Conservation (phyloP, 2,113 vertebrate species). For the Paralichthys olivaceus region DNA sequence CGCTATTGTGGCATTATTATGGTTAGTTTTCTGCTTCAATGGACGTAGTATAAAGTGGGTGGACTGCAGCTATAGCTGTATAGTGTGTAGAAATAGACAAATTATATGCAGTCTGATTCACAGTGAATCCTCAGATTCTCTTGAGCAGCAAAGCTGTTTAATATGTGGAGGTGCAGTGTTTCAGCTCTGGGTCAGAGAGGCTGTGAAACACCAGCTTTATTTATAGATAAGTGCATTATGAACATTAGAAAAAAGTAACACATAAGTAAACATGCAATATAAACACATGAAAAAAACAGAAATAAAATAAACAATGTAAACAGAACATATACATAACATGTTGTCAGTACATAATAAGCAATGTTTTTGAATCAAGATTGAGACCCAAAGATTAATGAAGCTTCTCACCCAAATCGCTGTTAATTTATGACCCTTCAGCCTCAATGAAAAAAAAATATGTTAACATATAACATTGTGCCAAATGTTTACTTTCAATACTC, state of each 20-base stretch:
- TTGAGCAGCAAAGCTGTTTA: background rate
- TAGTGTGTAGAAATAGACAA: background rate
- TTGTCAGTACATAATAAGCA: too few species aligned
- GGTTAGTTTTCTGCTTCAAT: background rate
- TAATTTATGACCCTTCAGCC: background rate
- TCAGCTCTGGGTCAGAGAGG: background rate
- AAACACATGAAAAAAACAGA: background rate
- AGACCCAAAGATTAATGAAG: constrained; percentile 3
- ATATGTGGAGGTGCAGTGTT: background rate
- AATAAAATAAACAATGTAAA: background rate
- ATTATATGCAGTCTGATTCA: background rate
- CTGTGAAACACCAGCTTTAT: background rate
- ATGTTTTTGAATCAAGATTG: too few species aligned
- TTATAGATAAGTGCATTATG: background rate
- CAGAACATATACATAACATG: background rate
- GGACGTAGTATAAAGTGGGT: background rate
- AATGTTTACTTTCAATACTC: too few species aligned
- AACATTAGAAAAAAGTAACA: too few species aligned
- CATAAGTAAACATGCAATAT: too few species aligned
- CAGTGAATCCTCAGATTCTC: background rate
- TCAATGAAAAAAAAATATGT: background rate
- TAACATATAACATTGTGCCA: too few species aligned
- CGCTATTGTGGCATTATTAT: background rate
- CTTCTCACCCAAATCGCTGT: background rate
- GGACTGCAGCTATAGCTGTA: background rate